A percentile compares a stretch with the other conserved stretches of the same genome.
phyloP scores from a whole-genome alignment of 2,888 invertebrate species.

The Tortricodes alternella region DNA sequence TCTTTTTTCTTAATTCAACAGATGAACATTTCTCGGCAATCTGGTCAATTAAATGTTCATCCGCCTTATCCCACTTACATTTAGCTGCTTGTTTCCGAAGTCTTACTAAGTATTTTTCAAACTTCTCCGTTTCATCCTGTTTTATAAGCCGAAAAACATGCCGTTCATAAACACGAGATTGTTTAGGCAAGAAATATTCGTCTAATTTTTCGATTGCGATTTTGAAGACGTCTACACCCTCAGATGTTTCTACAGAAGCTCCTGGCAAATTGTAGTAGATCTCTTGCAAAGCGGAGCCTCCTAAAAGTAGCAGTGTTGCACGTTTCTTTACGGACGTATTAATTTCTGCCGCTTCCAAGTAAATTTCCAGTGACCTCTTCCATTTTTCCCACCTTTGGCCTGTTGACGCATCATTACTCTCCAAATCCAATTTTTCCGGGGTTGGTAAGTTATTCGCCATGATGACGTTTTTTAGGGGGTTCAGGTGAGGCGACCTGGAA shows the following conservation, averaged over 20 bases:
- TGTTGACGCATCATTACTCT: neutral
- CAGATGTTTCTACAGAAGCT: neutral
- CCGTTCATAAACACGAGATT: neutral
- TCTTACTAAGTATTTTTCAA: neutral
- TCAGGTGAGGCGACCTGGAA: no score
- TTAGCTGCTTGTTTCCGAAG: neutral
- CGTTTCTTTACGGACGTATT: neutral
- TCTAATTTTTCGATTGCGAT: neutral
- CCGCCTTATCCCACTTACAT: neutral
- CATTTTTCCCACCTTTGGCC: neutral
- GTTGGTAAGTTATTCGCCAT: neutral
- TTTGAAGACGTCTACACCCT: neutral
- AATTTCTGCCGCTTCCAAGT: neutral
- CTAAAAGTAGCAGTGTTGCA: neutral
- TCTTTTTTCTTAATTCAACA: neutral
- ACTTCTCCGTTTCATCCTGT: neutral
- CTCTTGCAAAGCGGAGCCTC: neutral
- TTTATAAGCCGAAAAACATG: neutral
- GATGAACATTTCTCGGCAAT: neutral
- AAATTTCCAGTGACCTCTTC: neutral
- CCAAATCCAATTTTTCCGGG: neutral
- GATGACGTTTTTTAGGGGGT: no score
- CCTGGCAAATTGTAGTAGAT: slow-evolving; percentile 1
- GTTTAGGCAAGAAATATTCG: neutral
- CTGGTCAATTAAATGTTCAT: neutral